Base-by-base conservation (phyloP, 2,113 vertebrate genomes). In the Ceyx melanurus region DNA sequence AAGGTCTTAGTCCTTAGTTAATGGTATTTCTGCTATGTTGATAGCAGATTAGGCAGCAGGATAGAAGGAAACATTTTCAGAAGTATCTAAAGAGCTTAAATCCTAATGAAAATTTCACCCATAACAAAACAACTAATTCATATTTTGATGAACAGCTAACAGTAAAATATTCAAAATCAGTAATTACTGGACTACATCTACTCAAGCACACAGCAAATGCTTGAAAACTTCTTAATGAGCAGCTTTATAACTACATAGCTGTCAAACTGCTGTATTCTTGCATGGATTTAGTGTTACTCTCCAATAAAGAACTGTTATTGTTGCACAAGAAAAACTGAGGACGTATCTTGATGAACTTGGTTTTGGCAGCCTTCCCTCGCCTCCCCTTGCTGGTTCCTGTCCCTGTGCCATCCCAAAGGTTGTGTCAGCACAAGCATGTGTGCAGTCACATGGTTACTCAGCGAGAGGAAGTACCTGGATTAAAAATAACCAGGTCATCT, bases 31-130 rank as follows among this genome's bases (percentile, higher is more conserved):
- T 88, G 71, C 64, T 86, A 77, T 16, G 68, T 51, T 90, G 73
- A 86, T 43, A 86, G 67, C 64, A 90, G 80, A 93, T 94, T 90
- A 94, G 88, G 62, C 88, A 92, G 88, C 73, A 83, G 65, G 68
- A 92, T 37, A 75, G 86, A 75, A 86, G 33, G 37, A 86, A 92
- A 62, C 51, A 83, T 58, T 88, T 93, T 90, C 75, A 90, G 54
- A 62, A 82, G 50, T 1, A 4, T 79, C 82, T 90, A 68, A 88
- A 56, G 72, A 94, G 90, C 42, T 93, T 92, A 93, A 93, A 93
- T 80, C 31, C 76, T 74, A 77, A 88, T 13, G 76, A 90, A 96
- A 93, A 74, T 31, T 86, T 92, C 33, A 93, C 64, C 51, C 23
- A 3, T 62, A 94, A 74, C 50, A 53, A 88, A 86, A 14, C 35